phyloP scores from a whole-genome alignment of 2,113 vertebrate species.

The Excalfactoria chinensis region DNA sequence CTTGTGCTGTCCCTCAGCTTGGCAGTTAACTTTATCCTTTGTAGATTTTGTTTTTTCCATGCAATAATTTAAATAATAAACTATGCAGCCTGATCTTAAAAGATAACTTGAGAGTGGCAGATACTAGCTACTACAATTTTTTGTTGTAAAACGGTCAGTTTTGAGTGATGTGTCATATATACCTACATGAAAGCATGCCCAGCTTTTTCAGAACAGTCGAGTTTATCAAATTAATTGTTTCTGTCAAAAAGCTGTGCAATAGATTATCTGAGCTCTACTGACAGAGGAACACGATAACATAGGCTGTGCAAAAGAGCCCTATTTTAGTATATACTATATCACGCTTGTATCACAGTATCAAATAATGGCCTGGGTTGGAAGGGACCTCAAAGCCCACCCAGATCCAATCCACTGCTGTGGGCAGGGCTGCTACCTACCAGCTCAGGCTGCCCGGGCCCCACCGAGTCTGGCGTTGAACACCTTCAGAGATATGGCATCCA shows the following conservation, averaged over 20 bases:
- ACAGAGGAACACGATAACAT: neutral
- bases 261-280: neutral
- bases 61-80: neutral
- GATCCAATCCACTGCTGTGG: too few relatives aligned
- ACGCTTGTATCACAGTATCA: neutral
- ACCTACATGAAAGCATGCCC: neutral
- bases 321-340: neutral
- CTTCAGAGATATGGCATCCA: too few relatives aligned
- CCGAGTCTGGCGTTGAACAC: too few relatives aligned
- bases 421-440: too few relatives aligned
- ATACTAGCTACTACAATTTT: neutral
- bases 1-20: neutral
- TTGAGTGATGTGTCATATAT: neutral
- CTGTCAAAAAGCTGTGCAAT: neutral
- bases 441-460: too few relatives aligned
- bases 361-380: too few relatives aligned
- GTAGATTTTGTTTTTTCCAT: neutral
- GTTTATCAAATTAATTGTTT: neutral
- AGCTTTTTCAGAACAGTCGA: neutral
- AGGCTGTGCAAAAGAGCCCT: neutral
- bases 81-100: neutral
- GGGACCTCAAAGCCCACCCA: too few relatives aligned
- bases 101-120: neutral
- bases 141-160: neutral
- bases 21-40: neutral